Evolutionary conservation across 2,113 vertebrate genomes (phyloP).

Genomic region (Xiphophorus couchianus): DNA sequence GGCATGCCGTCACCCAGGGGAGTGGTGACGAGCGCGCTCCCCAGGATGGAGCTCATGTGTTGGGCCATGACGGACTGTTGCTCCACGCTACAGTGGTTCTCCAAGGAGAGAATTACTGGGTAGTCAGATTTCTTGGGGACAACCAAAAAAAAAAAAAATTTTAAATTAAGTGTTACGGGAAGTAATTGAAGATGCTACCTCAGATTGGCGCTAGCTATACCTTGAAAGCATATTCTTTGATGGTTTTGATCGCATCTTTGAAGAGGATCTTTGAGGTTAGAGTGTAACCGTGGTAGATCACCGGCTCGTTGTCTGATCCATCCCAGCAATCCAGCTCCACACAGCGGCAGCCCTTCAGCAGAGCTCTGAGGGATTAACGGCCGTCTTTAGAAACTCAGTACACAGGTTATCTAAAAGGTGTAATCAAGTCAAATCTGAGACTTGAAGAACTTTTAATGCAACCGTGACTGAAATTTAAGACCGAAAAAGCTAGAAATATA

Average conservation of each 20-base stretch:
- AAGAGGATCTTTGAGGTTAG: slow-evolving; percentile 96
- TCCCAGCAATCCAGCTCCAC: slow-evolving; percentile 98
- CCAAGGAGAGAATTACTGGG: slow-evolving; percentile 95
- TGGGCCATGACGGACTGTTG: slow-evolving; percentile 91
- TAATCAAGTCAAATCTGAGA: too few relatives aligned
- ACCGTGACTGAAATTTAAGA: too few relatives aligned
- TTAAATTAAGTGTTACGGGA: not conserved
- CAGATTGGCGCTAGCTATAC: slow-evolving; percentile 63
- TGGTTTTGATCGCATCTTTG: slow-evolving; percentile 88
- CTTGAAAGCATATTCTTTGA: slow-evolving; percentile 96
- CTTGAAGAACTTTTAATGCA: too few relatives aligned
- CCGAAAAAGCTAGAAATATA: too few relatives aligned
- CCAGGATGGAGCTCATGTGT: slow-evolving; percentile 87
- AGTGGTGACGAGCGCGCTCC: slow-evolving; percentile 84
- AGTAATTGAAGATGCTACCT: not conserved
- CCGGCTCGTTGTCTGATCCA: slow-evolving; percentile 87
- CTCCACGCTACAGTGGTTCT: slow-evolving; percentile 93
- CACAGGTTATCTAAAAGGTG: too few relatives aligned
- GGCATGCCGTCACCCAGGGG: slow-evolving; percentile 84
- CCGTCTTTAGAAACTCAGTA: not conserved
- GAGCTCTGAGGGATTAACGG: slow-evolving; percentile 81
- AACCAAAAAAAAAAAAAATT: not conserved
- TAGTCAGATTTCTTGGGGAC: slow-evolving; percentile 85
- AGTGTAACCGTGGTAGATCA: slow-evolving; percentile 97
- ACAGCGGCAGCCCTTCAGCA: slow-evolving; percentile 94